Conservation (phyloP, 2,113 vertebrate genomes). For the Dicentrarchus labrax region DNA sequence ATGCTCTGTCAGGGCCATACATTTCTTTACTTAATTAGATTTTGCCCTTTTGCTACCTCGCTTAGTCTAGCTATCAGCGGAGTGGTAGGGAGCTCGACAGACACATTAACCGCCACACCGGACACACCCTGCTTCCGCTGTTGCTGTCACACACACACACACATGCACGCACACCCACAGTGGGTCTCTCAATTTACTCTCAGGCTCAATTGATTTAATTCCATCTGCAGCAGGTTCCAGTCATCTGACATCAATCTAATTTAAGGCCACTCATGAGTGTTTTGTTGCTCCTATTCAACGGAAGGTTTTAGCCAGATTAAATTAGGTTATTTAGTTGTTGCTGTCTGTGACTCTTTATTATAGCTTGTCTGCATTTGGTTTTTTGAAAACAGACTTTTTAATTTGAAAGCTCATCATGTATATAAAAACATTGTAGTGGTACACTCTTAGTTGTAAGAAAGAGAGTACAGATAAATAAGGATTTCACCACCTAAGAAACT, state of each 20-base stretch:
- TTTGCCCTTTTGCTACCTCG: conserved; percentile 55
- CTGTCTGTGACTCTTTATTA: conserved; percentile 17
- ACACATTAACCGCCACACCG: conserved; percentile 18
- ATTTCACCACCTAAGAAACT: neutral
- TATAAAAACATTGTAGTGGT: neutral
- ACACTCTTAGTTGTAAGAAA: neutral
- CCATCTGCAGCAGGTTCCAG: conserved; percentile 47
- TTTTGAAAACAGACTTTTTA: neutral
- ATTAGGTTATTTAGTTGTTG: conserved; percentile 13
- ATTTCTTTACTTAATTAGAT: conserved; percentile 73
- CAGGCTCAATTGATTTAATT: conserved; percentile 56
- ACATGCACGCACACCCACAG: neutral
- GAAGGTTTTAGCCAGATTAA: conserved; percentile 48
- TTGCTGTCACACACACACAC: neutral
- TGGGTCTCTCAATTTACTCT: conserved; percentile 46
- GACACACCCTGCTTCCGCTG: conserved; percentile 22
- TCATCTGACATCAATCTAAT: conserved; percentile 55
- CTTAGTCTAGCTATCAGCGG: conserved; percentile 42
- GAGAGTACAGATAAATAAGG: too few relatives aligned
- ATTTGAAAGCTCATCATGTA: neutral
- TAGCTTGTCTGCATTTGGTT: neutral
- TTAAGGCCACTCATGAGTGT: conserved; percentile 30
- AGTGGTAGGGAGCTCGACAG: conserved; percentile 15
- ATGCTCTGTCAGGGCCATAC: conserved; percentile 65
- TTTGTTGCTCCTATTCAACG: conserved; percentile 1